Evolutionary conservation across 2,888 invertebrate genomes (phyloP).

Genomic region (Drosophila kanekoi): DNA sequence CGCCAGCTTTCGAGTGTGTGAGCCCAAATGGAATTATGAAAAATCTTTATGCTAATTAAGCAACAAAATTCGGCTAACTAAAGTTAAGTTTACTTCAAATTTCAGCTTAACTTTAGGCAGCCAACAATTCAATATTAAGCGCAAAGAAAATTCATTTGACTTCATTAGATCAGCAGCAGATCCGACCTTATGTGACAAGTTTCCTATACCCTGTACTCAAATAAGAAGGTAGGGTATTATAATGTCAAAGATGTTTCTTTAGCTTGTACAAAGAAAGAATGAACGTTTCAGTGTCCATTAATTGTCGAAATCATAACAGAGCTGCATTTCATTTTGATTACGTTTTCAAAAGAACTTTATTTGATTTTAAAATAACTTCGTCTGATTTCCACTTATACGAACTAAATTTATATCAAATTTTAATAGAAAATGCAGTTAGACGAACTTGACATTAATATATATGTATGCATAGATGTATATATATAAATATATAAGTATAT

Average conservation of each 20-base stretch:
- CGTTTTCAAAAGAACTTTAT: no score
- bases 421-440: no score
- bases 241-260: no score
- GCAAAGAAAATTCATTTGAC: conserved; percentile 48
- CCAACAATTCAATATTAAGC: conserved; percentile 30
- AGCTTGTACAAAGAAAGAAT: no score
- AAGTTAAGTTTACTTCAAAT: conserved; percentile 9
- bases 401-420: no score
- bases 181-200: neutral
- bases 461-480: no score
- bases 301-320: neutral
- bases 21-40: conserved; percentile 45
- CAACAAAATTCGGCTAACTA: conserved; percentile 17
- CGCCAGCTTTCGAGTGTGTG: conserved; percentile 26
- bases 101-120: conserved; percentile 12
- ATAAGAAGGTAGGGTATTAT: neutral
- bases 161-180: conserved; percentile 36
- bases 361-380: no score
- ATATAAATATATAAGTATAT: no score
- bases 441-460: no score
- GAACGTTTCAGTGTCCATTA: neutral
- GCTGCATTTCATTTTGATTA: neutral
- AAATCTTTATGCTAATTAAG: conserved; percentile 67
- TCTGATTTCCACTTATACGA: no score
- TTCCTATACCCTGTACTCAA: neutral